Base-by-base conservation (phyloP, 2,888 invertebrate genomes). In the Julus scandinavius region DNA sequence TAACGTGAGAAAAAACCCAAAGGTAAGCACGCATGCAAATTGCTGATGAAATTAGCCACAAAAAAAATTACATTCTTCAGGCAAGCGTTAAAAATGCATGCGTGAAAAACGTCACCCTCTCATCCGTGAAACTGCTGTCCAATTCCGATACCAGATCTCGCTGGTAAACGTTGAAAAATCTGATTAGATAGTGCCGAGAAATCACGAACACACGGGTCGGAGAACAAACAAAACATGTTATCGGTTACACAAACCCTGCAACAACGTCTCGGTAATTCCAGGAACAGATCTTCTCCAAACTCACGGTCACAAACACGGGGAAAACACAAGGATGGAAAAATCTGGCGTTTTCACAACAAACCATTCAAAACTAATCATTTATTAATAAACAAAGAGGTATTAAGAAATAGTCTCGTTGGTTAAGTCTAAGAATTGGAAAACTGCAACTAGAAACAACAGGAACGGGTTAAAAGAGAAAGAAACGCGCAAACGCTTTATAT, bases 291-390 rank as follows among this genome's bases (percentile, higher is more conserved):
- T 58, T 58, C 29, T 29, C 17, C 17, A 58, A 58, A 17, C 11
- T 17, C 13, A 58, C 58, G n/a, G 5, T 58, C 58, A 58, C 58
- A 58, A 58, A 58, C 58, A 58, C 58, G 17, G 58, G 17, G 17
- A 17, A n/a, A n/a, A 45, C 29, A 29, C 29, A 5, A 58, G n/a
- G 17, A 17, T n/a, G n/a, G 2, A 58, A 58, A 58, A 58, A 11
- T 11, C n/a, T 11, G 58, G 29, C 9, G 72, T 72, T 72, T 29
- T 72, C 20, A 9, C 72, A 29, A 72, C 72, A 72, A 72, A 72
- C 29, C 29, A 72, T 72, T 72, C 72, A 29, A 72, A 72, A 72
- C 72, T 72, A 72, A 72, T 72, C 29, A 29, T 72, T 72, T 72
- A 72, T 72, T 72, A 72, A 72, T 72, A 72, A 72, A 29, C 72